Evolutionary conservation across 2,888 invertebrate genomes (phyloP).

Genomic region (Dryobotodes eremita): DNA sequence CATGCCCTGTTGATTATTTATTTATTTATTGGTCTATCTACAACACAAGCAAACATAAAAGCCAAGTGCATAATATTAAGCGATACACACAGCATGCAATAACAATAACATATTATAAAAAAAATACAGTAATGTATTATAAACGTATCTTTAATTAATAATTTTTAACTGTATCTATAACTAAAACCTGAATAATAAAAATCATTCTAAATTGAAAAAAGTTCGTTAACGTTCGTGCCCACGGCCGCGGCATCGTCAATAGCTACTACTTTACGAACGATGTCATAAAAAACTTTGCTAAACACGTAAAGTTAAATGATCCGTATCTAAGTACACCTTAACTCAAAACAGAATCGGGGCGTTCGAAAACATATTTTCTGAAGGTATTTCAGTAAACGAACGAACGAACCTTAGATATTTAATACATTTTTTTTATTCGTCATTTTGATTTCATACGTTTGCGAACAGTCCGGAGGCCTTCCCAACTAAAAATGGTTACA

Average conservation of each 20-base stretch:
- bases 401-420: not conserved
- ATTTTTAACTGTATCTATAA: not conserved
- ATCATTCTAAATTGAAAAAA: constrained; percentile 20
- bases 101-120: too few species aligned
- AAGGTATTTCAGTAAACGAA: constrained; percentile 16
- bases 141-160: not conserved
- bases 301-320: constrained; percentile 52
- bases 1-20: not conserved
- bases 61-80: too few species aligned
- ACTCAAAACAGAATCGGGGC: constrained; percentile 34
- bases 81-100: too few species aligned
- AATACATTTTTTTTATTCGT: not conserved
- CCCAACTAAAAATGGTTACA: not conserved
- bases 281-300: constrained; percentile 45
- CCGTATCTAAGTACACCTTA: constrained; percentile 40
- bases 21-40: too few species aligned
- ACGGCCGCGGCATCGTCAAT: constrained; percentile 13
- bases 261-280: constrained; percentile 35
- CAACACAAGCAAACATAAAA: too few species aligned
- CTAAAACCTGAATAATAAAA: not conserved
- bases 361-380: constrained; percentile 46
- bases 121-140: too few species aligned
- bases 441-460: not conserved
- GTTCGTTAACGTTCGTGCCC: constrained; percentile 4
- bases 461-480: not conserved